Evolutionary conservation across 1,140 invertebrate species (phyloP), one percentile per base, ranked within the genome.

Genomic region (Caenorhabditis brenneri): DNA sequence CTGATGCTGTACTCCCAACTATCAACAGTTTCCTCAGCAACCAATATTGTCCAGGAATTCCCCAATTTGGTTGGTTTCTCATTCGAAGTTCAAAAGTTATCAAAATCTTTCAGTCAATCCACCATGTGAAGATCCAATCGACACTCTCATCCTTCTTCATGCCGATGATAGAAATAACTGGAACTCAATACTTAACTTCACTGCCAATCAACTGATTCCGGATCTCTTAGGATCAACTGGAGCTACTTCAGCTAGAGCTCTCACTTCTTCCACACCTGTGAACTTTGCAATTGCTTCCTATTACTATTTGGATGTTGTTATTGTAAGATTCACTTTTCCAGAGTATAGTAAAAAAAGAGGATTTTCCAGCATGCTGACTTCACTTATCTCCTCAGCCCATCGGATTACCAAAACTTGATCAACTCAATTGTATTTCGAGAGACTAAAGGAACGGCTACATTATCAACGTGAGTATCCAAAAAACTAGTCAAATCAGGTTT

Each of bases 31-130:
- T 65, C 42, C 12, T 82, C 24, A 55, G 15, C 16, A 69, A 48
- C n/a, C 55, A 65, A 24, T 82, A 82, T 46, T 82, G 81, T 16
- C 55, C 60, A 22, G 55, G 36, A 33, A 65, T 82, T 19, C 81
- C 81, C 15, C 27, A 29, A 19, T 55, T 58, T 42, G 53, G 80
- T 81, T n/a, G 15, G 48, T 24, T 15, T 15, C 9, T 39, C 0
- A 65, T 16, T 46, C 3, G n/a, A 24, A 16, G 15, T 1, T 42
- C 19, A 19, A 36, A 1, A 24, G 1, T 33, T 24, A 22, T 36
- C 7, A 1, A 24, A 74, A 65, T n/a, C 12, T 74, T 74, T 46
- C 36, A 74, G 65, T 74, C 7, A 74, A 24, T 24, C 65, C 65
- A 42, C 65, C 65, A 5, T 74, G 65, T 2, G 65, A 74, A 42